A percentile compares a stretch with the other conserved stretches of the same genome.
phyloP scores from a whole-genome alignment of 2,797 vertebrate species.

The Choloepus didactylus region DNA sequence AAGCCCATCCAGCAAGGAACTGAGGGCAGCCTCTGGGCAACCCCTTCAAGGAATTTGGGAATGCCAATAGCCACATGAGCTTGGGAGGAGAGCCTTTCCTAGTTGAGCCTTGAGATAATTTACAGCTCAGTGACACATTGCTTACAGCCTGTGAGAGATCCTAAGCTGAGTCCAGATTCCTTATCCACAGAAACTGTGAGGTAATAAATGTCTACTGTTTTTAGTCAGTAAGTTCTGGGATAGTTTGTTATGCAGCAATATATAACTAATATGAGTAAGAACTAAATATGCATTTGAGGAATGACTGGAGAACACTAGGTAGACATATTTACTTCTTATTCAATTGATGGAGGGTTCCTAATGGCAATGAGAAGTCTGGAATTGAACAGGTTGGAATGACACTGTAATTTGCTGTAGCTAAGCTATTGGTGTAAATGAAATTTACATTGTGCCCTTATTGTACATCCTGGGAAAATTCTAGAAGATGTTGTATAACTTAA shows the following conservation, averaged over 20 bases:
- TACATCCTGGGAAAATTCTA: conserved; percentile 6
- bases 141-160: neutral
- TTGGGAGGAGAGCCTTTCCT: neutral
- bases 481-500: neutral
- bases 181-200: neutral
- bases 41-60: neutral
- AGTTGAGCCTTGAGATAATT: neutral
- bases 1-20: neutral
- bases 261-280: neutral
- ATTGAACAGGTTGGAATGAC: neutral
- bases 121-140: neutral
- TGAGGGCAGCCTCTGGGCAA: neutral
- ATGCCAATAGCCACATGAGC: neutral
- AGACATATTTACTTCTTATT: neutral
- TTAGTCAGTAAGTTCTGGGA: neutral
- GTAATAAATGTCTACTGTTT: neutral
- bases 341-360: neutral
- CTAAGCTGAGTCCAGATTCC: neutral
- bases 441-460: neutral
- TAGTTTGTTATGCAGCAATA: neutral
- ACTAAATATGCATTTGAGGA: neutral
- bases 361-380: neutral
- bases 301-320: conserved; percentile 1
- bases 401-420: neutral
- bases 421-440: neutral